A percentile compares a stretch with the other conserved stretches of the same genome.
These are phyloP conservation scores for Neodontobutis hainanensis DNA, from an alignment of 2,113 vertebrate genomes.

Conservation along the genomic window DNA sequence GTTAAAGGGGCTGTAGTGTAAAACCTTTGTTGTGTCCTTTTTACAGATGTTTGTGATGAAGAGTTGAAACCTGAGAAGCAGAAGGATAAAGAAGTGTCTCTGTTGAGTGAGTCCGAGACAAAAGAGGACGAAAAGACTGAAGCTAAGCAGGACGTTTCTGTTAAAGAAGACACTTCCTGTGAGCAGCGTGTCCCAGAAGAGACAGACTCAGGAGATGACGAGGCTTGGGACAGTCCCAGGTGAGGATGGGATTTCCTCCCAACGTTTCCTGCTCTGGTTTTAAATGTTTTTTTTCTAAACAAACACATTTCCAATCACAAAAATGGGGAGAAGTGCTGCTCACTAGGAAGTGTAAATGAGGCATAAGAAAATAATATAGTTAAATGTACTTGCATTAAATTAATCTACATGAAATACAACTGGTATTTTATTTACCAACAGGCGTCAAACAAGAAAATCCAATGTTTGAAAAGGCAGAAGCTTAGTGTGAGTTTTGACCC, in stretches of 20 bases:
- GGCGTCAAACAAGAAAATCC: too few relatives aligned
- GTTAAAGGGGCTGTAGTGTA: not conserved
- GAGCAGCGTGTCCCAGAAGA: conserved; percentile 44
- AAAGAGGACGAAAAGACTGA: conserved; percentile 34
- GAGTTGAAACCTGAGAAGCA: conserved; percentile 36
- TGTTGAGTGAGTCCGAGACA: conserved; percentile 26
- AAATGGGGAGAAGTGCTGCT: too few relatives aligned
- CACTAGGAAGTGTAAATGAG: too few relatives aligned
- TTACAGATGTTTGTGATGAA: conserved; percentile 29
- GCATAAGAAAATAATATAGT: too few relatives aligned
- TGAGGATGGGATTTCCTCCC: conserved; percentile 32
- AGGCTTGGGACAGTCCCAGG: conserved; percentile 51
- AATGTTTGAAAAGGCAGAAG: too few relatives aligned
- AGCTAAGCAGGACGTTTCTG: conserved; percentile 48
- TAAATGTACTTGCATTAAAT: too few relatives aligned
- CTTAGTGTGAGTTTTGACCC: too few relatives aligned
- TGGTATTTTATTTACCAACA: too few relatives aligned
- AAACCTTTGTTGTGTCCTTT: conserved; percentile 25
- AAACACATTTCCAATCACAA: too few relatives aligned
- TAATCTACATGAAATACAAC: too few relatives aligned
- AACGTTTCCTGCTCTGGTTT: not conserved
- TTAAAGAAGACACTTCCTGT: conserved; percentile 30
- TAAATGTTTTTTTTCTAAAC: not conserved
- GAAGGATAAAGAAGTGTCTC: conserved; percentile 19
- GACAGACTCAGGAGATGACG: conserved; percentile 18